Evolutionary conservation across 2,113 vertebrate species (phyloP).

Genomic region (Marmota flaviventris): DNA sequence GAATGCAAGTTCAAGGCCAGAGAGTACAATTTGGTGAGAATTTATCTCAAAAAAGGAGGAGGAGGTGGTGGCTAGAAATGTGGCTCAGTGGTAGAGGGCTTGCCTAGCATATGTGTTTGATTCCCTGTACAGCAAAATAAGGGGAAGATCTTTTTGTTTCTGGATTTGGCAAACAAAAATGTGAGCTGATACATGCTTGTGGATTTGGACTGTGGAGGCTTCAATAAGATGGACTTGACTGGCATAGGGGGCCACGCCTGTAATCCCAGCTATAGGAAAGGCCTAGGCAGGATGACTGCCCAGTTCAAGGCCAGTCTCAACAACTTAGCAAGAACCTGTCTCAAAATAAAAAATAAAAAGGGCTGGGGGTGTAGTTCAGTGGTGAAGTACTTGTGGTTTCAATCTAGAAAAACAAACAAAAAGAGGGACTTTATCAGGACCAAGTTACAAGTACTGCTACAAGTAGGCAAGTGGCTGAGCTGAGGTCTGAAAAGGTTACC

Average conservation of each 20-base stretch:
- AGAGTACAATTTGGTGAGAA: neutral
- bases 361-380: too few relatives aligned
- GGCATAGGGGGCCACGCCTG: too few relatives aligned
- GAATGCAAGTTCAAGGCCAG: neutral
- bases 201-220: neutral
- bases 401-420: too few relatives aligned
- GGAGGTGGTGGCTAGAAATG: neutral
- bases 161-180: slow-evolving; percentile 39
- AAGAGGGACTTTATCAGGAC: neutral
- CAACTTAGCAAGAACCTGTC: too few relatives aligned
- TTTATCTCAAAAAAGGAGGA: neutral
- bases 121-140: neutral
- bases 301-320: too few relatives aligned
- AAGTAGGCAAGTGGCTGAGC: neutral
- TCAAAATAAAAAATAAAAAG: too few relatives aligned
- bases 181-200: neutral
- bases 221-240: neutral
- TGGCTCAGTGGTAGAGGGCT: neutral
- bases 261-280: too few relatives aligned
- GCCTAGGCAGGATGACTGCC: too few relatives aligned
- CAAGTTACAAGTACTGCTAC: neutral
- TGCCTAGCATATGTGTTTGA: neutral
- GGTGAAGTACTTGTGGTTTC: too few relatives aligned
- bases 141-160: slow-evolving; percentile 3
- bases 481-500: neutral